A percentile compares a stretch with the other conserved stretches of the same genome.
Conservation (phyloP, 2,888 invertebrate genomes). For the Neocrepidodera transversa region DNA sequence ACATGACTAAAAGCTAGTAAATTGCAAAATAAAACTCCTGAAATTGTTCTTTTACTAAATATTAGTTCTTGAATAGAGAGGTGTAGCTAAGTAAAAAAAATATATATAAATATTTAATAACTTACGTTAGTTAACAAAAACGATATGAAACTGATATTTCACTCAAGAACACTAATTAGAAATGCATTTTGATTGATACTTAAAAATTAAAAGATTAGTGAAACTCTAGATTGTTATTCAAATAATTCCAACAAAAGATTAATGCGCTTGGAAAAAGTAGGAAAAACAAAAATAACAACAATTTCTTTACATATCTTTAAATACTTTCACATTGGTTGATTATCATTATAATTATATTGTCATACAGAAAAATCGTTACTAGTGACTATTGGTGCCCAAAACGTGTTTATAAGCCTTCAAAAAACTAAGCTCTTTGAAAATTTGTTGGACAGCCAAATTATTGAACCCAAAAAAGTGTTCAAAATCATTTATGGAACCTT, state of each 20-base stretch:
- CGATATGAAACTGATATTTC: slow-evolving; percentile 6
- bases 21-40: not conserved
- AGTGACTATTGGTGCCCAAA: too few species aligned
- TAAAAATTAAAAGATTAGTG: not conserved
- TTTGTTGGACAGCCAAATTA: too few species aligned
- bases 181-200: slow-evolving; percentile 1
- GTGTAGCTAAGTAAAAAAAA: slow-evolving; percentile 7
- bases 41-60: slow-evolving; percentile 1
- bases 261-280: not conserved
- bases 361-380: too few species aligned
- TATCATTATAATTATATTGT: too few species aligned
- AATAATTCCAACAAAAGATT: not conserved
- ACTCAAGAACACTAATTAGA: not conserved
- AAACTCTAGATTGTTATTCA: not conserved
- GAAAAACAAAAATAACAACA: too few species aligned
- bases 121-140: slow-evolving; percentile 5
- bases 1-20: slow-evolving; percentile 2
- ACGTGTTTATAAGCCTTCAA: too few species aligned
- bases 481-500: too few species aligned
- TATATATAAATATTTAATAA: not conserved
- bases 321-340: too few species aligned
- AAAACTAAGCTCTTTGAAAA: too few species aligned
- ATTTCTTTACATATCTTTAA: too few species aligned
- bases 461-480: too few species aligned
- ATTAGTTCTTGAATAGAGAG: slow-evolving; percentile 8